These are phyloP conservation scores for Numida meleagris DNA, from an alignment of 2,113 vertebrate genomes.

Conservation along the genomic window DNA sequence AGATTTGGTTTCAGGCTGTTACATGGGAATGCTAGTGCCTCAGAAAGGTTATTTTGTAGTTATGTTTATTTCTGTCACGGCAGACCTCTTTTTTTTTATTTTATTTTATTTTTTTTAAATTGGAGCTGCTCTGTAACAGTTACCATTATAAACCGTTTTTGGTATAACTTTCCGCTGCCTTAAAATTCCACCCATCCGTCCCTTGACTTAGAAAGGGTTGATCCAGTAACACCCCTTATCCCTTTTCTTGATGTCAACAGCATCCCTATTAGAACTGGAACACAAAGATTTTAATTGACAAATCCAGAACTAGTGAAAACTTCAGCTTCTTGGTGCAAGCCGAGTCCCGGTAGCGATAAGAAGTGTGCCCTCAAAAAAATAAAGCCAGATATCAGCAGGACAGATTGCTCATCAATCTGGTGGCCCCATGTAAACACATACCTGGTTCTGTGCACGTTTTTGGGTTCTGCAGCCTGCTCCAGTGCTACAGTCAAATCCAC, in stretches of 20 bases:
- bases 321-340: not conserved
- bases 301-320: not conserved
- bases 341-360: not conserved
- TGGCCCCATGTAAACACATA: not conserved
- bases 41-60: not conserved
- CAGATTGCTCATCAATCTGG: not conserved
- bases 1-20: constrained; percentile 15
- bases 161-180: not conserved
- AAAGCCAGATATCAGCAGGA: not conserved
- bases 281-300: not conserved
- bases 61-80: not conserved
- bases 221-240: not conserved
- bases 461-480: not conserved
- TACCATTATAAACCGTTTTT: not conserved
- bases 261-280: not conserved
- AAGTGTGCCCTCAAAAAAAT: not conserved
- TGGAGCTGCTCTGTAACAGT: not conserved
- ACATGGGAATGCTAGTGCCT: not conserved
- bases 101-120: not conserved
- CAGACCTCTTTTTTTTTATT: not conserved
- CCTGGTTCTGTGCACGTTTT: not conserved
- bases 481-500: not conserved
- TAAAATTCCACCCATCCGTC: not conserved
- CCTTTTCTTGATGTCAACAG: not conserved
- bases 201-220: not conserved